Evolutionary conservation across 2,888 invertebrate genomes (phyloP).

Genomic region (Spilosoma lubricipeda): DNA sequence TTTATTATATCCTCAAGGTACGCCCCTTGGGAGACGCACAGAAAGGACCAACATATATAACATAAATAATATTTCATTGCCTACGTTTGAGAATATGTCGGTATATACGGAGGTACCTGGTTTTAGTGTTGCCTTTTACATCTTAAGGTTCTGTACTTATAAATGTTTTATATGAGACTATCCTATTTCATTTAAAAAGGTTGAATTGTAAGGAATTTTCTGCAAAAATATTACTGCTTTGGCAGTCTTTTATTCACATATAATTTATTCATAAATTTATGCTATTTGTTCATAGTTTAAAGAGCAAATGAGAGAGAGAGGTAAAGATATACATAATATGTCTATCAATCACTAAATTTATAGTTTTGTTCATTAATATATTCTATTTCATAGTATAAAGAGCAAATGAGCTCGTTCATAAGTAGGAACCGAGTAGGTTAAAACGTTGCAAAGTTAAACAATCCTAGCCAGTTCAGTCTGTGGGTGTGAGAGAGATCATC

Average conservation of each 20-base stretch:
- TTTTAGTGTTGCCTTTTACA: conserved; percentile 8
- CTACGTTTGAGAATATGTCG: conserved; percentile 18
- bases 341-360: no score
- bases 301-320: no score
- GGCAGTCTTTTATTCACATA: not conserved
- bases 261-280: no score
- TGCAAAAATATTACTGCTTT: not conserved
- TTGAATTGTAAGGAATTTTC: not conserved
- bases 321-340: no score
- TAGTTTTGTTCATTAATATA: no score
- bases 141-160: not conserved
- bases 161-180: not conserved
- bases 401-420: no score
- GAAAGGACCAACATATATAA: conserved; percentile 30
- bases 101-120: conserved; percentile 8
- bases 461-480: no score
- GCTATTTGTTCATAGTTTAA: no score
- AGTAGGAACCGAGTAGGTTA: no score
- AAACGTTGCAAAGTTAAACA: no score
- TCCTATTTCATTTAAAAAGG: not conserved
- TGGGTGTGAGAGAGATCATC: no score
- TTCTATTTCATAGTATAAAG: no score
- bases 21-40: conserved; percentile 30
- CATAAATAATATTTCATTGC: conserved; percentile 37
- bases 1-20: conserved; percentile 46